Base-by-base conservation (phyloP, 2,888 invertebrate species). In the Scaptomyza cyrtandrae region DNA sequence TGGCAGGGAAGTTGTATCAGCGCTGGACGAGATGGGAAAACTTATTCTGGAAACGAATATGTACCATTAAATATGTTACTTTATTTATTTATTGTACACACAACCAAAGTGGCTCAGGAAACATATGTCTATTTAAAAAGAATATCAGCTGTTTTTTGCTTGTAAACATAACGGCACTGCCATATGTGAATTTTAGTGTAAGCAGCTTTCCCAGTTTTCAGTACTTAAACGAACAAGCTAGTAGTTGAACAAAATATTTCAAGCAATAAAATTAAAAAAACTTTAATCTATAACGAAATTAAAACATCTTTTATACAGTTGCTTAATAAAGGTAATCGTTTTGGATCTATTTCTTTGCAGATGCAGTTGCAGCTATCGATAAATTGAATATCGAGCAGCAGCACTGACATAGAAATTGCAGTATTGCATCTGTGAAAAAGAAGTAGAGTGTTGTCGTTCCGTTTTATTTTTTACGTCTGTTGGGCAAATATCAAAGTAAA, bases 31-130 rank as follows among this genome's bases (percentile, higher is more conserved):
- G 1, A 74, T 76, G 71, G 52, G 63, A 1, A 43, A 71, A 6
- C 41, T 74, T 0, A 10, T 73, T 0, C 3, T 50, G 9, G 27
- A 53, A n/a, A 39, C 39, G 0, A 41, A 16, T 10, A 10, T 10
- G 1, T 41, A 10, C 2, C 41, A 10, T 16, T 41, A 16, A 41
- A 41, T 41, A 24, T 24, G 10, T 37, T 41, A 16, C 3, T 33
- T 52, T 39, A 31, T 44, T 53, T 61, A 52, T 62, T 55, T 56
- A 43, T 39, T 62, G 14, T 55, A 37, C 37, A 48, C n/a, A 43
- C 35, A 49, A 53, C 41, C 43, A 44, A 71, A 69, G 64, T 79
- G 73, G 71, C 84, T 79, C 85, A 74, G 73, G 54, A 60, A 66
- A 57, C 52, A 58, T n/a, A 52, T 54, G 54, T 19, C 19, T 29